Evolutionary conservation across 1,140 invertebrate genomes (phyloP).

Genomic region (Drosophila subobscura): DNA sequence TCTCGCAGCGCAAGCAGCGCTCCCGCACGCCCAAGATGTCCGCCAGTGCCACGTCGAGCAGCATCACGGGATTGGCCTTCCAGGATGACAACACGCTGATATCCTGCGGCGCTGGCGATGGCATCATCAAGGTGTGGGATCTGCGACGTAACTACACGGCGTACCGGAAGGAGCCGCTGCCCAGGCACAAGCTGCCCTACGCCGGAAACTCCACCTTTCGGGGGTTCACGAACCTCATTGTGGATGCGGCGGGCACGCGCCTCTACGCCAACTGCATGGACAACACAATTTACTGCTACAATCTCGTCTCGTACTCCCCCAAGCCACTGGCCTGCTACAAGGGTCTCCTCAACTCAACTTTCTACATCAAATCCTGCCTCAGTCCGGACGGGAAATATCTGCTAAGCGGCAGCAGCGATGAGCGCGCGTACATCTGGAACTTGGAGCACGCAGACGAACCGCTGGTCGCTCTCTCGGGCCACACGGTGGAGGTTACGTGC

Average conservation of each 20-base stretch:
- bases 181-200: slow-evolving; percentile 89
- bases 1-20: slow-evolving; percentile 83
- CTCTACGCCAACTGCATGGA: slow-evolving; percentile 95
- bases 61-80: slow-evolving; percentile 92
- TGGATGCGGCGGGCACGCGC: slow-evolving; percentile 88
- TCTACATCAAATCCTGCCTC: slow-evolving; percentile 92
- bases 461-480: slow-evolving; percentile 88
- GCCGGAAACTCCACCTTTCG: slow-evolving; percentile 87
- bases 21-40: slow-evolving; percentile 78
- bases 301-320: slow-evolving; percentile 88
- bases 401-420: slow-evolving; percentile 92
- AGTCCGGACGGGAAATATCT: slow-evolving; percentile 92
- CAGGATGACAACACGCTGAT: slow-evolving; percentile 89
- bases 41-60: slow-evolving; percentile 83
- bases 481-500: slow-evolving; percentile 92
- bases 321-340: slow-evolving; percentile 87
- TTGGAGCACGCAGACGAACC: slow-evolving; percentile 86
- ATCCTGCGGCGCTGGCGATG: slow-evolving; percentile 92
- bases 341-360: slow-evolving; percentile 90
- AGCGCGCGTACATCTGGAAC: slow-evolving; percentile 93
- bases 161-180: slow-evolving; percentile 88
- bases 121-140: slow-evolving; percentile 94
- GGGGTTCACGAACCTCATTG: slow-evolving; percentile 91
- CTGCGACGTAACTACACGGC: slow-evolving; percentile 90
- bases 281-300: slow-evolving; percentile 93